Percentiles rank a stretch among this genome's conserved stretches.
These are phyloP conservation scores for Typhlichthys subterraneus DNA, from an alignment of 2,797 vertebrate species.

Conservation along the genomic window DNA sequence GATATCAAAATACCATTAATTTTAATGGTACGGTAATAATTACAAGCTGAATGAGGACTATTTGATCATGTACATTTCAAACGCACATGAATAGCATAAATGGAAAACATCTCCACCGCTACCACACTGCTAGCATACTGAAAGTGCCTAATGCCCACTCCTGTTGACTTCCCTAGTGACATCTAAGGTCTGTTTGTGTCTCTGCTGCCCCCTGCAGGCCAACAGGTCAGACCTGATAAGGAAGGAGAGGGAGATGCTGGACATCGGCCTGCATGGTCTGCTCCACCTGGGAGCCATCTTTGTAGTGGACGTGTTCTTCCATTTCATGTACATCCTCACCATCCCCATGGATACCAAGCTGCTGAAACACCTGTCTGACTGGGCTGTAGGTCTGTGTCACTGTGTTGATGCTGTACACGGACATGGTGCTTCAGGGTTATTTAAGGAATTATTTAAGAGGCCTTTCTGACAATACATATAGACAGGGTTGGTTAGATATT, in stretches of 20 bases:
- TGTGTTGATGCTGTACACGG: neutral
- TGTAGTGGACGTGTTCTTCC: conserved; percentile 87
- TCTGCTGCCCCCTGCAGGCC: conserved; percentile 75
- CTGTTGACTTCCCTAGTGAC: no score
- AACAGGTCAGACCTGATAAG: conserved; percentile 79
- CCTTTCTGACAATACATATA: no score
- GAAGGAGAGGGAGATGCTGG: conserved; percentile 88
- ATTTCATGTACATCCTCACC: conserved; percentile 96
- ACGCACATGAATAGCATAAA: no score
- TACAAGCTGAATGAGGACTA: no score
- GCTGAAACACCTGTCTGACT: conserved; percentile 85
- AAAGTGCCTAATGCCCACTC: no score
- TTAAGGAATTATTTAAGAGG: no score
- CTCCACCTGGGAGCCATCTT: conserved; percentile 78
- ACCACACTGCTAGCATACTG: no score
- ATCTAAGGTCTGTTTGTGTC: neutral
- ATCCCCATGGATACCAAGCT: conserved; percentile 90
- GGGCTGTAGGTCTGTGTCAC: conserved; percentile 84
- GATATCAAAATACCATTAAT: no score
- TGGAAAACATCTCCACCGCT: no score
- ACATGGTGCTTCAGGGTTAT: neutral
- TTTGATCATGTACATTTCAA: no score
- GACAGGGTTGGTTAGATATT: no score
- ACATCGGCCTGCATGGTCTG: conserved; percentile 79
- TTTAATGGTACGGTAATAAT: no score